Conservation (phyloP, 2,888 invertebrate genomes). For the Auanema sp. region DNA sequence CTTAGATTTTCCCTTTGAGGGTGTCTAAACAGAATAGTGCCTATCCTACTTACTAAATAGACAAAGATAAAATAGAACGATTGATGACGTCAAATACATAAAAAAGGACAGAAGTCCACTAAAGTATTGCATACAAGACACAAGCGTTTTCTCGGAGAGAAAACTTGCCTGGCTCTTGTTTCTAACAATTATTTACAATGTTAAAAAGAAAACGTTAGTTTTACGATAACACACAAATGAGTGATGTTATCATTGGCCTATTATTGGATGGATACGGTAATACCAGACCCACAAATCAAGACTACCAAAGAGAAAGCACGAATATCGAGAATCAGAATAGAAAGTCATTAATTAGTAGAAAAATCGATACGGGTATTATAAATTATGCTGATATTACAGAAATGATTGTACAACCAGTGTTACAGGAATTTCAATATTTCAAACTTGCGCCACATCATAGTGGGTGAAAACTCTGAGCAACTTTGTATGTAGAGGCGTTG, state of each 20-base stretch:
- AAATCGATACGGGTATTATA: too few species aligned
- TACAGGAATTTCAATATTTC: too few species aligned
- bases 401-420: too few species aligned
- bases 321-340: conserved; percentile 17
- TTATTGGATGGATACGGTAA: too few species aligned
- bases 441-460: too few species aligned
- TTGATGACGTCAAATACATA: not conserved
- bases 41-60: conserved; percentile 6
- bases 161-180: conserved; percentile 12
- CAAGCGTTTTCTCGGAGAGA: conserved; percentile 17
- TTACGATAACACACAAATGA: too few species aligned
- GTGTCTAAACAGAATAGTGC: not conserved
- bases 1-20: too few species aligned
- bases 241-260: too few species aligned
- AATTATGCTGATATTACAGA: too few species aligned
- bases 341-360: conserved; percentile 1
- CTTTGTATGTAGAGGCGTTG: too few species aligned
- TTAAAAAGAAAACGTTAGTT: conserved; percentile 5
- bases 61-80: conserved; percentile 1
- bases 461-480: too few species aligned
- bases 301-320: conserved; percentile 19
- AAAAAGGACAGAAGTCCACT: conserved; percentile 1
- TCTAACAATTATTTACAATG: conserved; percentile 5
- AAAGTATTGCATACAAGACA: not conserved
- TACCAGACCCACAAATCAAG: conserved; percentile 6